Percentiles rank a stretch among this genome's conserved stretches.
These are phyloP conservation scores for Monoplex corrugatus DNA, from an alignment of 2,888 invertebrate genomes.

Conservation along the genomic window DNA sequence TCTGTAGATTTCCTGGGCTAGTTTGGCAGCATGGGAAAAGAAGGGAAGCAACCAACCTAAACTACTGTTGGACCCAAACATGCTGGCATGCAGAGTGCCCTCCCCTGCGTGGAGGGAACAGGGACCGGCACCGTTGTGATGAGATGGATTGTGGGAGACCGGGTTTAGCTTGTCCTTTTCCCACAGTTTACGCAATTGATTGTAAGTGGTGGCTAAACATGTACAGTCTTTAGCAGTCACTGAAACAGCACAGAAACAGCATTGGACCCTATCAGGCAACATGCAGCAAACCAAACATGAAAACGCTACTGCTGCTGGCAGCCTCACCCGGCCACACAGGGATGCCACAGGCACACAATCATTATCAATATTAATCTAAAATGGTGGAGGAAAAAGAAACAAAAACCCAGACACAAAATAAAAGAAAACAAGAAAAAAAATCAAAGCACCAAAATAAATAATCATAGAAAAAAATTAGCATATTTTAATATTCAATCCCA, in stretches of 20 bases:
- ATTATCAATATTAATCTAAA: too few species aligned
- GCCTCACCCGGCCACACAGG: too few species aligned
- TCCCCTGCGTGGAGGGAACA: conserved; percentile 45
- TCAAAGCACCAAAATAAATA: too few species aligned
- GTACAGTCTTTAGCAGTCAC: conserved; percentile 78
- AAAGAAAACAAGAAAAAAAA: too few species aligned
- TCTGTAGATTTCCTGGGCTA: too few species aligned
- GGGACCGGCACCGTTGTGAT: conserved; percentile 55
- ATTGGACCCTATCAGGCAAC: not conserved
- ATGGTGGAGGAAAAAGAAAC: too few species aligned
- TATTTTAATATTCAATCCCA: too few species aligned
- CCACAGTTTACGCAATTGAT: conserved; percentile 81
- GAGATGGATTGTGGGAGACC: conserved; percentile 50
- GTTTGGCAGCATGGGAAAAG: not conserved
- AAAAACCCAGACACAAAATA: too few species aligned
- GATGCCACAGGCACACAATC: too few species aligned
- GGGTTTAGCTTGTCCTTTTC: conserved; percentile 76
- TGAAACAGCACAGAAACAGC: conserved; percentile 65
- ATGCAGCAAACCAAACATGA: conserved; percentile 10
- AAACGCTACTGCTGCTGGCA: too few species aligned
- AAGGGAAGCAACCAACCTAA: conserved; percentile 62
- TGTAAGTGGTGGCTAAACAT: conserved; percentile 80
- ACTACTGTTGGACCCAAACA: conserved; percentile 61
- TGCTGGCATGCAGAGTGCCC: conserved; percentile 56
- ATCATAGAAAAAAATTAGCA: too few species aligned